A percentile compares a stretch with the other conserved stretches of the same genome.
These are phyloP conservation scores for Microcebus ravelobensis DNA, from an alignment of 2,113 vertebrate species.

Conservation along the genomic window DNA sequence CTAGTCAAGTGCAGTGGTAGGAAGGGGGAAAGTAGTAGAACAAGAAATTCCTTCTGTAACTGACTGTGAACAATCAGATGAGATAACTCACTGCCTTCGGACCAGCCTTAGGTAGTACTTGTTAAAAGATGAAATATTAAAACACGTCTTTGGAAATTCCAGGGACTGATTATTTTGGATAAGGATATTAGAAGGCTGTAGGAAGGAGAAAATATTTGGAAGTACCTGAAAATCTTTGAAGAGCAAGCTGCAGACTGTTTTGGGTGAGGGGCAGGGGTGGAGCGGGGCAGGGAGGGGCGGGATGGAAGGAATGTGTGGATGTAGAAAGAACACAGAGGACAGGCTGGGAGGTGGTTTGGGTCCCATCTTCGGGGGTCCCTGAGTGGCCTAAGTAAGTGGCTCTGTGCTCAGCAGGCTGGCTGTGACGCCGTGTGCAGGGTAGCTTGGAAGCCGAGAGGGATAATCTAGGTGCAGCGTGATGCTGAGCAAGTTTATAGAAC, in stretches of 20 bases:
- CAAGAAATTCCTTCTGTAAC: too few relatives aligned
- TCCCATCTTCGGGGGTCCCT: background rate
- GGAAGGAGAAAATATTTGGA: background rate
- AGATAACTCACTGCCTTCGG: too few relatives aligned
- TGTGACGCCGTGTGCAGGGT: background rate
- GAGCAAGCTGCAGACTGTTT: constrained; percentile 2
- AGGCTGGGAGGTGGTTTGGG: background rate
- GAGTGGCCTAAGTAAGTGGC: background rate
- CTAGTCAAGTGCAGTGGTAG: too few relatives aligned
- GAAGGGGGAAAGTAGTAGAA: too few relatives aligned
- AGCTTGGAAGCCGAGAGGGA: background rate
- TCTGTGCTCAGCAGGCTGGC: background rate
- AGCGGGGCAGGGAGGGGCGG: background rate
- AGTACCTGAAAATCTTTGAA: background rate
- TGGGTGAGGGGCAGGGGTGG: fast-evolving
- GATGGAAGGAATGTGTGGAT: background rate
- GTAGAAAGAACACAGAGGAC: background rate
- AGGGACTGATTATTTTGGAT: background rate
- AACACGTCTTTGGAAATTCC: background rate
- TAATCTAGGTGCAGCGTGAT: background rate
- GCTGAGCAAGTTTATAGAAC: background rate
- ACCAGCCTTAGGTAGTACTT: background rate
- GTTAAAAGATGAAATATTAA: background rate
- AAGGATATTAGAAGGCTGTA: background rate
- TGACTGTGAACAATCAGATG: too few relatives aligned